Evolutionary conservation across 1,140 invertebrate genomes (phyloP), one percentile per base, ranked within the genome.

Genomic region (Tetramorium alpestre): DNA sequence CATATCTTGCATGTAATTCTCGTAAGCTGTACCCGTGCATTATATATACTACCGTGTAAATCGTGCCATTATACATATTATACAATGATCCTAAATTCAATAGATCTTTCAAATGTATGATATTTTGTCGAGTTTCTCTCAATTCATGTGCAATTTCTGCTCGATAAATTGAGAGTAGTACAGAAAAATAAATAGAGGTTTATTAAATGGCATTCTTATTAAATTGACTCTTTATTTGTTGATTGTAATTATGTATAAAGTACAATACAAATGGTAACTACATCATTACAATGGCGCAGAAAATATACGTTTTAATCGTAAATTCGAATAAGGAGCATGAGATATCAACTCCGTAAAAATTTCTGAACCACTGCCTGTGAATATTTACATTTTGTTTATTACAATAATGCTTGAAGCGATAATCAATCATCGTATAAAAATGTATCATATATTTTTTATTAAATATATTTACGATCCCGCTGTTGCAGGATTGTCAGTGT

Each of bases 221-320:
- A 91, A 89, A 87, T 85, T 88, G 90, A 89, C 86, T 33, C 33
- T 92, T 92, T 92, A 92, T 92, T 92, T 73, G 51, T 87, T 82
- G 41, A 86, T 64, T 58, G 25, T 88, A 72, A 81, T 88, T 90
- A 90, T 90, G 58, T 90, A 90, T 80, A 90, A 72, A 77, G 65
- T 88, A 90, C 80, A 85, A 65, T 87, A 86, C 84, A 90, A 77
- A 88, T 47, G 8, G 47, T 56, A 87, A 72, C 18, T 64, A 64
- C 18, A 33, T 33, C 25, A 28, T 88, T 78, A 76, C 80, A 73
- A 60, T 86, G 81, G 81, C 78, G 62, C 85, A 72, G 81, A 87
- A 67, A 84, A 77, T n/a, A 16, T 41, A 51, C 47, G 3, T 56
- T 56, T 62, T 3, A 6, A n/a, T 80, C 11, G n/a, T 44, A 28